phyloP scores from a whole-genome alignment of 1,140 invertebrate species.

The Thaumatotibia leucotreta region DNA sequence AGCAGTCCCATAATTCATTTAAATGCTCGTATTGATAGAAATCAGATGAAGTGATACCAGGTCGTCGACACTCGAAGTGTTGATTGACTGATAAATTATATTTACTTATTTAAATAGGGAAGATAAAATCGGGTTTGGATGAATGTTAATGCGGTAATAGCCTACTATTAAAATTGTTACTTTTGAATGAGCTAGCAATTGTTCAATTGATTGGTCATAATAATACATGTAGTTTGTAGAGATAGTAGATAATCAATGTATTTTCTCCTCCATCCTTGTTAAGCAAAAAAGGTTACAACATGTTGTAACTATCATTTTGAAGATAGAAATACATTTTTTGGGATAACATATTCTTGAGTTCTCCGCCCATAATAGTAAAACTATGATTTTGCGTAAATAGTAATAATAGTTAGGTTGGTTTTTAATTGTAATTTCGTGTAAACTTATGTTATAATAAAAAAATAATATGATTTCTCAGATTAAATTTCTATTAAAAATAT shows the following conservation, averaged over 20 bases:
- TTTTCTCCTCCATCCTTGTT: too few relatives aligned
- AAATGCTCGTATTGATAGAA: slow-evolving; percentile 4
- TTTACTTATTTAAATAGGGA: slow-evolving; percentile 6
- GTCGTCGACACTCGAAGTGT: background rate
- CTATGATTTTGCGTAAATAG: too few relatives aligned
- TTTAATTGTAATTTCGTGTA: too few relatives aligned
- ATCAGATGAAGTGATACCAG: slow-evolving; percentile 1
- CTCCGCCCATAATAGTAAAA: too few relatives aligned
- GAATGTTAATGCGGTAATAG: background rate
- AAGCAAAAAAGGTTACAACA: too few relatives aligned
- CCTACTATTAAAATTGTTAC: background rate
- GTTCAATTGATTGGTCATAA: background rate
- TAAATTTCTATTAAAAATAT: too few relatives aligned
- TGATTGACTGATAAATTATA: slow-evolving; percentile 1
- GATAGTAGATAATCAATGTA: background rate
- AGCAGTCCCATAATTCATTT: background rate
- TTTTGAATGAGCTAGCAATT: background rate
- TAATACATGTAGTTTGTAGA: background rate
- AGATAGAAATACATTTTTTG: too few relatives aligned
- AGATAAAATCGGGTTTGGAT: slow-evolving; percentile 2
- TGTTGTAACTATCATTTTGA: too few relatives aligned
- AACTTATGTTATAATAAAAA: too few relatives aligned
- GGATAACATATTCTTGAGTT: too few relatives aligned
- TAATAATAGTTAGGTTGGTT: too few relatives aligned
- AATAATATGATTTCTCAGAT: too few relatives aligned